A percentile compares a stretch with the other conserved stretches of the same genome.
Conservation (phyloP, 2,113 vertebrate species). For the Microcebus lehilahytsara region DNA sequence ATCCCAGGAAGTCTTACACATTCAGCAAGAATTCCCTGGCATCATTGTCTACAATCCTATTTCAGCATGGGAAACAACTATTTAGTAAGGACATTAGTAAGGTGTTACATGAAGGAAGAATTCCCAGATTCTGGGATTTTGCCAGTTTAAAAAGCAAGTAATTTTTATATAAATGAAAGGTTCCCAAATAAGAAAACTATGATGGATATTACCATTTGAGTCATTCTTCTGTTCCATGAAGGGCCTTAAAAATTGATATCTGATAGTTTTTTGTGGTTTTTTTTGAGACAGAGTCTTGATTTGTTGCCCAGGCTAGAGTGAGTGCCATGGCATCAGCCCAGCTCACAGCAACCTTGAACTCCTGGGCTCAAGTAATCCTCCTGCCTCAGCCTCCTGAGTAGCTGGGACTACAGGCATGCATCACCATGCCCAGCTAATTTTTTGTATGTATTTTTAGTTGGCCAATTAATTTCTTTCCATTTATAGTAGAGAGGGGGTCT, state of each 20-base stretch:
- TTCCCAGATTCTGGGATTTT: not conserved
- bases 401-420: no score
- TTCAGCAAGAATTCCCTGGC: not conserved
- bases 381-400: no score
- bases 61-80: not conserved
- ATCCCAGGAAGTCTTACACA: not conserved
- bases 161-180: not conserved
- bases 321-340: no score
- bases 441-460: no score
- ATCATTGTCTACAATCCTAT: not conserved
- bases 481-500: no score
- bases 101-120: not conserved
- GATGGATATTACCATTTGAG: not conserved
- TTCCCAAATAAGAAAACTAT: not conserved
- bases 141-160: not conserved
- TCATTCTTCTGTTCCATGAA: not conserved
- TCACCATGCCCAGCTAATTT: no score
- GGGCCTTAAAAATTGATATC: not conserved
- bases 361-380: no score
- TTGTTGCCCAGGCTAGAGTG: no score
- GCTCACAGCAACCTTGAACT: no score
- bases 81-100: not conserved
- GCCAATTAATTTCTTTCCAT: no score
- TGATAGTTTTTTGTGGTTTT: not conserved
- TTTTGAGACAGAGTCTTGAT: no score